Evolutionary conservation across 2,113 vertebrate genomes (phyloP).

Genomic region (Carollia perspicillata): DNA sequence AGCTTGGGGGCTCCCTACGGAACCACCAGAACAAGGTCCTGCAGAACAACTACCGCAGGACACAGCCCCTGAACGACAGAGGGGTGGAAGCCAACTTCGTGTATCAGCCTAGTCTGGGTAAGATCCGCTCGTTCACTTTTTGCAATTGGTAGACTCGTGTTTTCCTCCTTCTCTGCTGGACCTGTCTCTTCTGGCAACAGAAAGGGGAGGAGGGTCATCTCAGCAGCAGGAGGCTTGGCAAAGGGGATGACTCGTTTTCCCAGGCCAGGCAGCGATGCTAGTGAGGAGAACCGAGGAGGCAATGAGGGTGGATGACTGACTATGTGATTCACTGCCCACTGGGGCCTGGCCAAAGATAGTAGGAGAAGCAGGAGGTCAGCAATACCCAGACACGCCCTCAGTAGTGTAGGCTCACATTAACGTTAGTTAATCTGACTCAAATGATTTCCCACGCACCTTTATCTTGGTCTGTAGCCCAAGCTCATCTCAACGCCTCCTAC

Average conservation of each 20-base stretch:
- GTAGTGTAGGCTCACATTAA: background rate
- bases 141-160: no score
- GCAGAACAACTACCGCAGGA: conserved; percentile 86
- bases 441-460: background rate
- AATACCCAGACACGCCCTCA: background rate
- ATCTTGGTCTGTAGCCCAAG: background rate
- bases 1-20: conserved; percentile 88
- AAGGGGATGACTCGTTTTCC: background rate
- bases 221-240: background rate
- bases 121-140: rapidly evolving
- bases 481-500: background rate
- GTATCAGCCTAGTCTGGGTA: conserved; percentile 72
- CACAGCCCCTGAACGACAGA: conserved; percentile 86
- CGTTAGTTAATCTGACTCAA: background rate
- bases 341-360: background rate
- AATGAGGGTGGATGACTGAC: rapidly evolving
- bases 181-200: background rate
- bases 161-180: background rate
- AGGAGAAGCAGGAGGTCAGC: background rate
- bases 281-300: background rate
- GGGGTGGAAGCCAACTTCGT: conserved; percentile 89
- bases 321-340: rapidly evolving
- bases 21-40: conserved; percentile 87
- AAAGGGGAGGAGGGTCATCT: background rate
- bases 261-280: background rate